phyloP scores from a whole-genome alignment of 2,797 vertebrate genomes.

The Melanotaenia trifasciata region DNA sequence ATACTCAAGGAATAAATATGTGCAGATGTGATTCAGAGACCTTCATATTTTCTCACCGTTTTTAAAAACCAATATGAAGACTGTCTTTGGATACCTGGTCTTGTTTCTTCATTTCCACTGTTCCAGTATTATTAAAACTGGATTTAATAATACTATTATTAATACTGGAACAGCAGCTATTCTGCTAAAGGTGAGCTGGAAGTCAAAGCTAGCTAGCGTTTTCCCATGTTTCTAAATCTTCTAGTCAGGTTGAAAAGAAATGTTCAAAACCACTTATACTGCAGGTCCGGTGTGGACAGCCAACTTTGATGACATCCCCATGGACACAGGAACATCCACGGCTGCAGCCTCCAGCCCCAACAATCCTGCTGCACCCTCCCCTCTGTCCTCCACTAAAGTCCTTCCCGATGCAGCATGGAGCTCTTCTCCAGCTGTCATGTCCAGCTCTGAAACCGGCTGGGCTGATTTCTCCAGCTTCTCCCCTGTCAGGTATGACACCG shows the following conservation, averaged over 20 bases:
- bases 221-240: no score
- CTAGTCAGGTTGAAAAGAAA: no score
- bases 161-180: no score
- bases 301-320: conserved; percentile 94
- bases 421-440: conserved; percentile 76
- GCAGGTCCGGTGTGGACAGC: conserved; percentile 93
- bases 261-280: not conserved
- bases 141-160: no score
- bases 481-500: conserved; percentile 85
- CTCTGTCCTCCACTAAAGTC: conserved; percentile 63
- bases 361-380: conserved; percentile 40
- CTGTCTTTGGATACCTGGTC: no score
- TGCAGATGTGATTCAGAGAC: not conserved
- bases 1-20: not conserved
- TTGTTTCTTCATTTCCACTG: no score
- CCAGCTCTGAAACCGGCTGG: conserved; percentile 89
- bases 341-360: conserved; percentile 61
- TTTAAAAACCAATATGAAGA: no score
- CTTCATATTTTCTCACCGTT: not conserved
- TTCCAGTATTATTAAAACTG: no score
- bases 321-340: conserved; percentile 91
- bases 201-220: no score
- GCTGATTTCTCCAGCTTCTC: conserved; percentile 94
- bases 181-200: no score
- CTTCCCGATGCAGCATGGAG: conserved; percentile 88